Base-by-base conservation (phyloP, 2,888 invertebrate genomes). In the Octonoba sinensis region DNA sequence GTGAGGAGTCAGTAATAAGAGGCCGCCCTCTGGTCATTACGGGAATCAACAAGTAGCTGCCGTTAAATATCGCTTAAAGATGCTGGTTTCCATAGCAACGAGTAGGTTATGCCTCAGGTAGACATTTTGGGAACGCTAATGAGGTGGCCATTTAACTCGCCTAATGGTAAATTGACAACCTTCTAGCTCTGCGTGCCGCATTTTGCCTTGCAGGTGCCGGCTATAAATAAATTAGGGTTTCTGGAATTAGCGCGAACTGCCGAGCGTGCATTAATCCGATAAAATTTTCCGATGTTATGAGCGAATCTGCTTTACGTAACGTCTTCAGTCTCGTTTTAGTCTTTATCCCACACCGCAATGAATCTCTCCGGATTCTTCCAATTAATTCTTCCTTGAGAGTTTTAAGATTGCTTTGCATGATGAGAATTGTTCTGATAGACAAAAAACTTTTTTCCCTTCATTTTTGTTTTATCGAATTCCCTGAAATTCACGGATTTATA, bases 111-210 rank as follows among this genome's bases (percentile, higher is more conserved):
- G 71, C 74, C 67, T 47, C 76, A 77, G 76, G 76, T 77, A 77
- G 75, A 57, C 75, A 67, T 75, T 67, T 66, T 44, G 59, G 57
- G 67, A 57, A 56, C 60, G 59, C 70, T 77, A 77, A 77, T 77
- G 76, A 77, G 76, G 66, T 18, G 64, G 70, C 69, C 36, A 77
- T 77, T 77, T 77, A 77, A 77, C 76, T 77, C 51, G 76, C 76
- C 76, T 77, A 77, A 77, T 77, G 76, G 76, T 70, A 77, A 77
- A 77, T 77, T 77, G 76, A 77, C 76, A 77, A 70, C 62, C 76
- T 76, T 27, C 75, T 60, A 59, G 67, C 36, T 60, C 44, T 59
- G 75, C 75, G 75, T 75, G 75, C 66, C 54, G 20, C 70, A 27
- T 70, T 47, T 70, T 70, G 59, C 60, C 49, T 49, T 18, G 49